Percentiles rank a stretch among this genome's conserved stretches.
Conservation (phyloP, 2,113 vertebrate genomes). For the Pitta sordida region DNA sequence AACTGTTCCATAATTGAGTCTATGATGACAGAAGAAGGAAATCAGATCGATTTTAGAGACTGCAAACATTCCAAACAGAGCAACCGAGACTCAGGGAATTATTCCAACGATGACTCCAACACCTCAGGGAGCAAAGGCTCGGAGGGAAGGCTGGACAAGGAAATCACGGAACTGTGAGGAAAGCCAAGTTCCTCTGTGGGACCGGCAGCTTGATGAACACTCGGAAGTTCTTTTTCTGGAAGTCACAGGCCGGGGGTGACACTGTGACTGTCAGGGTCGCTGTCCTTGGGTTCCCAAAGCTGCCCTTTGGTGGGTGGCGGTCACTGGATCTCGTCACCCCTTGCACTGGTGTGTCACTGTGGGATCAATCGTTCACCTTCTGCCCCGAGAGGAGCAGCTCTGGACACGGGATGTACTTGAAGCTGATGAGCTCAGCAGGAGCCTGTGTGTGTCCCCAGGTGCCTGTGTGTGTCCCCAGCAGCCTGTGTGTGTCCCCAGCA, state of each 20-base stretch:
- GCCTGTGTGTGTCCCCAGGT: not conserved
- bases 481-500: not conserved
- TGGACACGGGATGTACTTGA: too few species aligned
- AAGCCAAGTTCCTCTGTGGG: not conserved
- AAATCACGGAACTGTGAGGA: not conserved
- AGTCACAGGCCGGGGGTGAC: not conserved
- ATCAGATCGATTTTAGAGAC: not conserved
- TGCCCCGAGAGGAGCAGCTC: too few species aligned
- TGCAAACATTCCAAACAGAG: constrained; percentile 18
- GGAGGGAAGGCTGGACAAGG: not conserved
- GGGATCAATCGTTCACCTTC: too few species aligned
- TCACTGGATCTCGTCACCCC: not conserved
- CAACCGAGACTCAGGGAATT: constrained; percentile 73
- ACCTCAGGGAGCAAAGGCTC: not conserved
- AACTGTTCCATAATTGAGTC: constrained; percentile 55
- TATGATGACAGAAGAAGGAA: not conserved
- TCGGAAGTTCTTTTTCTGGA: not conserved
- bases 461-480: not conserved
- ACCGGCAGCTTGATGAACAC: not conserved
- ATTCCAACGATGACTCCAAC: constrained; percentile 62
- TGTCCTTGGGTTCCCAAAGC: not conserved
- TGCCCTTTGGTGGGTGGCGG: not conserved
- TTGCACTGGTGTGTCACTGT: not conserved
- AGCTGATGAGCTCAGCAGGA: not conserved
- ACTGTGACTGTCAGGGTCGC: not conserved